Evolutionary conservation across 2,797 vertebrate species (phyloP), one percentile per base, ranked within the genome.

Genomic region (Eulemur mongoz): DNA sequence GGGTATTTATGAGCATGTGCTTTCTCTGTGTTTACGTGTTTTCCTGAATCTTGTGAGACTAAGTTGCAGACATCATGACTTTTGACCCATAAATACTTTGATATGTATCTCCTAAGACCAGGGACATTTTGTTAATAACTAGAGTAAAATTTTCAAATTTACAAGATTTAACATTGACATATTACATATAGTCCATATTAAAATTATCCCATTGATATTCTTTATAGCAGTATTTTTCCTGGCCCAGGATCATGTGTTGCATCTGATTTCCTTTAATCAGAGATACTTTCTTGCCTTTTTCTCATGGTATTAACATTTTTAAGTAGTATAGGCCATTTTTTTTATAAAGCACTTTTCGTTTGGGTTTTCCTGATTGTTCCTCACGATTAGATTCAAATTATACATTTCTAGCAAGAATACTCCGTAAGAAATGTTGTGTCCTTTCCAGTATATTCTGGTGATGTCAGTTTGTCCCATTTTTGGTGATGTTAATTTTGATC

Each of bases 91-190:
- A 70, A 59, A 72, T 83, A 81, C 9, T 97, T 88, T 61, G 4
- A 61, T 96, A 6, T 72, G 4, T 86, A 22, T 79, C 65, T 93
- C 15, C 15, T n/a, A 23, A 92, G 35, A 84, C 30, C 12, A 67
- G 57, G 11, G 40, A 27, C 7, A 30, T 76, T 93, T 93, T 80
- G 50, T 67, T 92, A 72, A 22, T 4, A 59, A 69, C 32, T 86
- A 25, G 13, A 83, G 27, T 95, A 35, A 89, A 86, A 57, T 78
- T 89, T 30, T 94, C 14, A 86, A n/a, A 78, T 82, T 67, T 82
- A 52, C 10, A 59, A 67, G 82, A 30, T 70, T 79, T 61, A 84
- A 18, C 43, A 59, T 90, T 61, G 13, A 61, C 38, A 25, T 88
- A n/a, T 54, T 79, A 91, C 85, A 32, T n/a, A 38, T 54, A 5